Evolutionary conservation across 1,140 invertebrate species (phyloP).

Genomic region (Drosophila grimshawi): DNA sequence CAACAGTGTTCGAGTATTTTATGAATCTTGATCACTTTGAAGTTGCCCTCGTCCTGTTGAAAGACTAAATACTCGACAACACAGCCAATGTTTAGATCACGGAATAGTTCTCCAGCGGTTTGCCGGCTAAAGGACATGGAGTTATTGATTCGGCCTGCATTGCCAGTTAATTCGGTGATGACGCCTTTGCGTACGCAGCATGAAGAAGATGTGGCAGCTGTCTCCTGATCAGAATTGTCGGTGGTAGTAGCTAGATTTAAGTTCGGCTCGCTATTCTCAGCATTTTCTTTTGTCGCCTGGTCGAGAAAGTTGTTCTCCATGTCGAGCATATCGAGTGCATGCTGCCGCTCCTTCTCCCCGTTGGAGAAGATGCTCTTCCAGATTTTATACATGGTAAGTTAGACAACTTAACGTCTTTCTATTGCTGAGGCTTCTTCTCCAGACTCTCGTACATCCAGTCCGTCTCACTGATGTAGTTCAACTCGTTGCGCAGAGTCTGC

Average conservation of each 20-base stretch:
- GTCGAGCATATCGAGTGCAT: constrained; percentile 56
- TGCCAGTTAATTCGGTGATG: constrained; percentile 46
- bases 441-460: constrained; percentile 89
- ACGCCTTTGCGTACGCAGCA: constrained; percentile 48
- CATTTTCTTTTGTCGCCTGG: neutral
- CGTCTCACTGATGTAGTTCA: constrained; percentile 88
- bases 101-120: constrained; percentile 22
- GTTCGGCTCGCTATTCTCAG: neutral
- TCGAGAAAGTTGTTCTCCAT: constrained; percentile 68
- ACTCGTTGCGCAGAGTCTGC: constrained; percentile 87
- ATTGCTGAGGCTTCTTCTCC: constrained; percentile 67
- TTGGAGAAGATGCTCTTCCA: constrained; percentile 1
- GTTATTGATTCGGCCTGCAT: constrained; percentile 53
- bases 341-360: constrained; percentile 13
- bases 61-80: constrained; percentile 61
- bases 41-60: constrained; percentile 6
- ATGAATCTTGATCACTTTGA: constrained; percentile 55
- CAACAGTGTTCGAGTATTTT: constrained; percentile 53
- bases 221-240: neutral
- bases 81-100: constrained; percentile 49
- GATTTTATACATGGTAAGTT: neutral
- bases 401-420: constrained; percentile 32
- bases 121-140: constrained; percentile 43
- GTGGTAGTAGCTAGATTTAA: neutral
- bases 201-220: neutral